Evolutionary conservation across 2,113 vertebrate species (phyloP).

Genomic region (Mugil cephalus): DNA sequence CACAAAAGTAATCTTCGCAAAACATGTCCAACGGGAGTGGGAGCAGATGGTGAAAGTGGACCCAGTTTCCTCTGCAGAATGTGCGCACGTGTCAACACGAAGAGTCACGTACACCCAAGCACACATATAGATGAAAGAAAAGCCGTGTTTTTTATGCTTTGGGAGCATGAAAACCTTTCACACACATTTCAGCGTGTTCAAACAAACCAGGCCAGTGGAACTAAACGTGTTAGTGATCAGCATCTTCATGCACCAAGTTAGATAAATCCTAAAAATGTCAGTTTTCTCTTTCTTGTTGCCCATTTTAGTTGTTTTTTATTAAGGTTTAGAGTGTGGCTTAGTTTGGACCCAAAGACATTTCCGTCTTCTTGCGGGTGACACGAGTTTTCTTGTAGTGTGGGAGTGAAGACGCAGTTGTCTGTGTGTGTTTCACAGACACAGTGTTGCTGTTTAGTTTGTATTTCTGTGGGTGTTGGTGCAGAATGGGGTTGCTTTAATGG

Average conservation of each 20-base stretch:
- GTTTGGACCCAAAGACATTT: neutral
- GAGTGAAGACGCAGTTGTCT: neutral
- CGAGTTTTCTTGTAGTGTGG: conserved; percentile 13
- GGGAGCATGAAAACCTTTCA: neutral
- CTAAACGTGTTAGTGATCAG: neutral
- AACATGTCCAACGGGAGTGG: neutral
- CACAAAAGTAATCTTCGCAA: neutral
- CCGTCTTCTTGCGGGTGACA: neutral
- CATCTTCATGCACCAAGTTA: conserved; percentile 2
- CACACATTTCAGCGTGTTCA: neutral
- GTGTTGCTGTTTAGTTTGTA: neutral
- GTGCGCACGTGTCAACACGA: conserved; percentile 1
- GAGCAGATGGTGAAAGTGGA: conserved; percentile 19
- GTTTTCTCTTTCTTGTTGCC: neutral
- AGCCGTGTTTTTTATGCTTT: conserved; percentile 1
- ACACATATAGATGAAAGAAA: neutral
- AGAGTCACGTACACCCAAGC: neutral
- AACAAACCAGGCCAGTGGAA: neutral
- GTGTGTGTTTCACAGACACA: neutral
- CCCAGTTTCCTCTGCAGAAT: neutral
- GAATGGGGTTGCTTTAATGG: neutral
- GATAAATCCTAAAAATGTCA: conserved; percentile 1
- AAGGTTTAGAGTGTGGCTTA: conserved; percentile 30
- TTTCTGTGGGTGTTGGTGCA: neutral
- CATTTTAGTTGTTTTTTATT: conserved; percentile 18